A percentile compares a stretch with the other conserved stretches of the same genome.
phyloP scores from a whole-genome alignment of 2,113 vertebrate genomes.

The Anhinga anhinga region DNA sequence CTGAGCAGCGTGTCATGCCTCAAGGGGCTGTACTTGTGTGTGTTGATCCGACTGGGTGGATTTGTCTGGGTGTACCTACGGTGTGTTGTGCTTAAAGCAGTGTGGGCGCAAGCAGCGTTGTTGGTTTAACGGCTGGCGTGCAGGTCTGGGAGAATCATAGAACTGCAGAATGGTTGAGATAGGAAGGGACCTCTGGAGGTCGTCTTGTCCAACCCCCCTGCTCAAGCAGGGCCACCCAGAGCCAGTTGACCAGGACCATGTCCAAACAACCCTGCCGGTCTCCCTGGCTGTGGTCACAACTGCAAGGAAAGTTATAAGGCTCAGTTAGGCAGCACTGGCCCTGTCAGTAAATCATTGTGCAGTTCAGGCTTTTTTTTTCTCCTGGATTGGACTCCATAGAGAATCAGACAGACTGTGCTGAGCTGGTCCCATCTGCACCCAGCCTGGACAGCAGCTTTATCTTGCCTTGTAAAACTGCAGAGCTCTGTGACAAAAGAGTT shows the following conservation, averaged over 20 bases:
- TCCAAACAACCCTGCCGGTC: not conserved
- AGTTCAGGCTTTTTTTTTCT: constrained; percentile 67
- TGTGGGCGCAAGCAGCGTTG: not conserved
- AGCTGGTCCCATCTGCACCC: constrained; percentile 85
- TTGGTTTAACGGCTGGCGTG: not conserved
- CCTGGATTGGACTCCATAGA: constrained; percentile 72
- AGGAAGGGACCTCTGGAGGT: not conserved
- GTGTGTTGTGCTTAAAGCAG: not conserved
- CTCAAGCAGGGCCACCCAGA: not conserved
- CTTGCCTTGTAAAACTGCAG: constrained; percentile 86
- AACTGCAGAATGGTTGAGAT: not conserved
- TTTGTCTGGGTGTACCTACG: not conserved
- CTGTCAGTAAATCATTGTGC: constrained; percentile 84
- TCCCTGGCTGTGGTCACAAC: not conserved
- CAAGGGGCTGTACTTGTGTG: not conserved
- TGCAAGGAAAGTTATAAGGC: not conserved
- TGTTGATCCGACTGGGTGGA: rapidly evolving
- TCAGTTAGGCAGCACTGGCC: not conserved
- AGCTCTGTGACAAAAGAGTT: constrained; percentile 87
- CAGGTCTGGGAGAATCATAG: not conserved
- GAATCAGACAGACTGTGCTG: constrained; percentile 77
- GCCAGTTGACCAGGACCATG: not conserved
- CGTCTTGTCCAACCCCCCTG: not conserved
- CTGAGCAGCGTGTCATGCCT: not conserved
- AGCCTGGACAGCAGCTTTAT: constrained; percentile 85